phyloP scores from a whole-genome alignment of 2,797 vertebrate species.

The Brachyalestes nurse region DNA sequence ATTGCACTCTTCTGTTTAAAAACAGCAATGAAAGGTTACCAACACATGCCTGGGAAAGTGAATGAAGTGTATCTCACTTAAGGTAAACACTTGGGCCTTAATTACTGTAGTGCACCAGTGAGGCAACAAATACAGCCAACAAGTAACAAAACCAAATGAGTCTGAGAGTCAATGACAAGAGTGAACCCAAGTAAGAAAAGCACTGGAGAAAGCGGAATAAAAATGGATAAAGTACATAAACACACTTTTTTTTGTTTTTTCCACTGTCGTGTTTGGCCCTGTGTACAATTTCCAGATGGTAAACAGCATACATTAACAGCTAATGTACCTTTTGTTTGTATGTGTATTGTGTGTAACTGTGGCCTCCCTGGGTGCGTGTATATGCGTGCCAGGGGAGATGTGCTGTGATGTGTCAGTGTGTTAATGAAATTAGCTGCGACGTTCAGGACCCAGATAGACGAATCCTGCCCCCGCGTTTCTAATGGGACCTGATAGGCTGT shows the following conservation, averaged over 20 bases:
- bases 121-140: too few relatives aligned
- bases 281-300: slow-evolving; percentile 7
- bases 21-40: too few relatives aligned
- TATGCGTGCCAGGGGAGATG: not conserved
- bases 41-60: too few relatives aligned
- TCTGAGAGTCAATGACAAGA: too few relatives aligned
- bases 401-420: slow-evolving; percentile 61
- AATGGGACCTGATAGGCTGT: slow-evolving; percentile 38
- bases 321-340: slow-evolving; percentile 15
- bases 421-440: slow-evolving; percentile 70
- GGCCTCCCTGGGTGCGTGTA: not conserved
- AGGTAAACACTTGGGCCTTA: too few relatives aligned
- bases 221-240: not conserved
- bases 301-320: slow-evolving; percentile 3
- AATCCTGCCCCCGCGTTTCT: slow-evolving; percentile 41
- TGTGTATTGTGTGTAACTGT: not conserved
- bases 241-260: not conserved
- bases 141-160: too few relatives aligned
- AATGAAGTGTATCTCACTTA: too few relatives aligned
- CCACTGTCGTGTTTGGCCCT: not conserved
- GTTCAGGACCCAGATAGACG: slow-evolving; percentile 52
- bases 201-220: too few relatives aligned
- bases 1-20: too few relatives aligned
- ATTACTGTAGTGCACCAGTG: too few relatives aligned
- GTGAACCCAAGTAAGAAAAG: too few relatives aligned